Evolutionary conservation across 2,797 vertebrate species (phyloP), one percentile per base, ranked within the genome.

Genomic region (Pangasius krempfi): DNA sequence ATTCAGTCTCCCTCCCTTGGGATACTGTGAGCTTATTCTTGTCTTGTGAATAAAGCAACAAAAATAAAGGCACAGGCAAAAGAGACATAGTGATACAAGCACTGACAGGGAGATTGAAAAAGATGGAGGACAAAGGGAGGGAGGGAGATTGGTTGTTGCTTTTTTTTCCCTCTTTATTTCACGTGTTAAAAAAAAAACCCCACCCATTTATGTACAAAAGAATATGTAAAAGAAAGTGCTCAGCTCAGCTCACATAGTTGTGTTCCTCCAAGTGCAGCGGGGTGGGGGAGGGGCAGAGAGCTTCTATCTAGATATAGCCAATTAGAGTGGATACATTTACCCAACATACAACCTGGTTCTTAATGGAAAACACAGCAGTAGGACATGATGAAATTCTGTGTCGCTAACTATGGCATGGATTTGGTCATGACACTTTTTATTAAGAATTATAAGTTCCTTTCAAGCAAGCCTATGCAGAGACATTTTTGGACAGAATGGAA

Each of bases 11-110:
- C 90, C 92, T 94, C 96, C 94, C 96, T 90, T 94, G 96, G 95
- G 96, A 94, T 93, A 93, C 86, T 91, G 86, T 92, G 94, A 96
- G 95, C 95, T 94, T 95, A 93, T 96, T 96, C 94, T 94, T 94
- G 92, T 94, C 94, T 95, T 95, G 95, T 93, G 95, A 95, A 94
- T 95, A 96, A 96, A 96, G 95, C 91, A 64, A 92, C 93, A 91
- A 86, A 94, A 91, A 94, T 94, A 92, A 79, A 93, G 91, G 91
- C 92, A 93, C 93, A 92, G 91, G 81, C 66, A 73, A 85, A 58
- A 89, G 84, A 92, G 91, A 93, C 86, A 40, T 83, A 89, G 91
- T 89, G 92, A 90, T 91, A 91, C 93, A 94, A 91, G 91, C 91
- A 89, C 85, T 88, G 87, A 89, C 88, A 88, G 88, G 87, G 78